These are phyloP conservation scores for Neomorphus geoffroyi DNA, from an alignment of 2,797 vertebrate species.

Conservation along the genomic window DNA sequence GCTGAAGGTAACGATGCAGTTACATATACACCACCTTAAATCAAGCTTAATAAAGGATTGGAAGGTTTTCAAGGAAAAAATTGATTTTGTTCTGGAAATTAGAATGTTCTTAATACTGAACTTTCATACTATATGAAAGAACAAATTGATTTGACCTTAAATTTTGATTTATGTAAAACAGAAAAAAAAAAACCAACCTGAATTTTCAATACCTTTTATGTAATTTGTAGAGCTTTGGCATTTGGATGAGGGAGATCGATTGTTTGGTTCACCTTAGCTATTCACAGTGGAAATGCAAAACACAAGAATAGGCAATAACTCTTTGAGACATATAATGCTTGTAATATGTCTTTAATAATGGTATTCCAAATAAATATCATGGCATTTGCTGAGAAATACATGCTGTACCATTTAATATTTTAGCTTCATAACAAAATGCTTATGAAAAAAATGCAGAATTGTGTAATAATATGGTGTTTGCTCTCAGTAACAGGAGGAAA, in stretches of 20 bases:
- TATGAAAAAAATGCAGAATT: neutral
- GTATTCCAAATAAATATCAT: neutral
- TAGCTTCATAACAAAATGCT: neutral
- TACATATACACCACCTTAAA: neutral
- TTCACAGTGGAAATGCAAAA: neutral
- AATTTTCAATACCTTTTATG: neutral
- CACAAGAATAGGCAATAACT: neutral
- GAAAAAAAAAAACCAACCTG: neutral
- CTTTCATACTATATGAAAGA: neutral
- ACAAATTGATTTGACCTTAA: neutral
- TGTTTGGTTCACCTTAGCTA: neutral
- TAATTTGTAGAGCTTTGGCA: neutral
- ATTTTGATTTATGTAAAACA: neutral
- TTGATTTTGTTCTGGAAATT: neutral
- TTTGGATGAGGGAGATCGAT: neutral
- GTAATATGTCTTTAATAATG: neutral
- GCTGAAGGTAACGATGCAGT: neutral
- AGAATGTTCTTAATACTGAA: neutral
- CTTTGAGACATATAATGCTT: neutral
- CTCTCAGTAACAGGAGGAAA: neutral
- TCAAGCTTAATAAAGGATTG: neutral
- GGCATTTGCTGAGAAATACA: neutral
- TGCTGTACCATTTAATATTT: neutral
- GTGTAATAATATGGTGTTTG: neutral
- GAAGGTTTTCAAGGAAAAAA: neutral